These are phyloP conservation scores for Vicugna pacos DNA, from an alignment of 2,113 vertebrate species.

Conservation along the genomic window DNA sequence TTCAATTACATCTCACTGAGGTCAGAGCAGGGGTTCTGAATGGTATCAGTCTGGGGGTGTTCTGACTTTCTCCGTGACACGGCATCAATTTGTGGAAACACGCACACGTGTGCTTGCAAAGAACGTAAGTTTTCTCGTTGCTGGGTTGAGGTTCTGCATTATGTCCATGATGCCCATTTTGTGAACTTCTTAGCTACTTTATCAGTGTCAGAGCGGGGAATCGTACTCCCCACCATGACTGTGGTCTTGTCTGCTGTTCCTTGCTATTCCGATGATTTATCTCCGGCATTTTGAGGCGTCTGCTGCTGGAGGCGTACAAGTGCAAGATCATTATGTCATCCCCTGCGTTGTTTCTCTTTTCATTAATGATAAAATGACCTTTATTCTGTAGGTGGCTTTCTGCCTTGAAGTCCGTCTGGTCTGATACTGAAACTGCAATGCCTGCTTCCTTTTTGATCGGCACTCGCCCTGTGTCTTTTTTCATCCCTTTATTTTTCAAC, in stretches of 20 bases:
- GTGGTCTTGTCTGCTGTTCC: not conserved
- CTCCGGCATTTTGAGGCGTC: not conserved
- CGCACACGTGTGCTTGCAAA: fast-evolving
- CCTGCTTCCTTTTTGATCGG: not conserved
- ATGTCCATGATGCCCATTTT: fast-evolving
- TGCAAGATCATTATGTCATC: fast-evolving
- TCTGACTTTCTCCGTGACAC: not conserved
- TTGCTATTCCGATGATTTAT: fast-evolving
- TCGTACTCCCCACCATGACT: fast-evolving
- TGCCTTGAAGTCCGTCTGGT: not conserved
- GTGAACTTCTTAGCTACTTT: too few species aligned
- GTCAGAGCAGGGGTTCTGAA: not conserved
- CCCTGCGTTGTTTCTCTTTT: fast-evolving
- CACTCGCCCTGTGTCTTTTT: fast-evolving
- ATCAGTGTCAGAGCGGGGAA: too few species aligned
- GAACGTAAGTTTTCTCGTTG: not conserved
- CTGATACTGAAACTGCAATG: fast-evolving
- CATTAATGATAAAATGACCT: not conserved
- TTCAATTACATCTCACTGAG: not conserved
- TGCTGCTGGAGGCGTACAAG: not conserved
- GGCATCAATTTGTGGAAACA: not conserved
- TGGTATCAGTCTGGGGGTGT: not conserved
- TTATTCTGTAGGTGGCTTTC: not conserved
- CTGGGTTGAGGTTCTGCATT: fast-evolving
- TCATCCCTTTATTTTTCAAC: not conserved